phyloP scores from a whole-genome alignment of 2,797 vertebrate genomes.

The Silurus aristotelis region DNA sequence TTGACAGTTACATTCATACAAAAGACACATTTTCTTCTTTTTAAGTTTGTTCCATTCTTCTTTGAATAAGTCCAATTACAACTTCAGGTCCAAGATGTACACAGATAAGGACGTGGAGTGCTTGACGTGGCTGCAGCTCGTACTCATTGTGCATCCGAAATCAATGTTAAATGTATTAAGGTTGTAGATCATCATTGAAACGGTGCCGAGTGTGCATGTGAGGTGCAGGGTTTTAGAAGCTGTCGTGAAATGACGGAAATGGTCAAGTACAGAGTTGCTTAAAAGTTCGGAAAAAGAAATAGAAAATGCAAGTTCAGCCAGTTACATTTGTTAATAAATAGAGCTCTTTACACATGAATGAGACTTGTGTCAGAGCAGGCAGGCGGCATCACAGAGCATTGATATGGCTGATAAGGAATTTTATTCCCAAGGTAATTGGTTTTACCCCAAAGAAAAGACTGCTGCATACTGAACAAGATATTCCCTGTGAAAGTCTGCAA shows the following conservation, averaged over 20 bases:
- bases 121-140: not conserved
- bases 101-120: not conserved
- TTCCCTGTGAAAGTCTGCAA: not conserved
- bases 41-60: not conserved
- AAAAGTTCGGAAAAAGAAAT: not conserved
- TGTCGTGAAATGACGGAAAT: not conserved
- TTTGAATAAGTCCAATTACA: constrained; percentile 1
- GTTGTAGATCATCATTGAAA: not conserved
- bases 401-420: constrained; percentile 4
- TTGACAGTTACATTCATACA: not conserved
- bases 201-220: not conserved
- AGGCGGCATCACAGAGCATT: not conserved
- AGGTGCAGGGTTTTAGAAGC: not conserved
- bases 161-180: not conserved
- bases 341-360: not conserved
- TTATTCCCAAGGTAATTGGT: constrained; percentile 14
- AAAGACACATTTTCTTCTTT: not conserved
- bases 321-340: not conserved
- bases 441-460: constrained; percentile 1
- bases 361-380: not conserved
- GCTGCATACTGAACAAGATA: not conserved
- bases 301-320: not conserved
- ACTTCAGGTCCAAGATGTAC: not conserved
- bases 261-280: not conserved
- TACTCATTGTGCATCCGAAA: not conserved